Percentiles rank a stretch among this genome's conserved stretches.
These are phyloP conservation scores for Coenobita brevimanus DNA, from an alignment of 1,140 invertebrate species.

Conservation along the genomic window DNA sequence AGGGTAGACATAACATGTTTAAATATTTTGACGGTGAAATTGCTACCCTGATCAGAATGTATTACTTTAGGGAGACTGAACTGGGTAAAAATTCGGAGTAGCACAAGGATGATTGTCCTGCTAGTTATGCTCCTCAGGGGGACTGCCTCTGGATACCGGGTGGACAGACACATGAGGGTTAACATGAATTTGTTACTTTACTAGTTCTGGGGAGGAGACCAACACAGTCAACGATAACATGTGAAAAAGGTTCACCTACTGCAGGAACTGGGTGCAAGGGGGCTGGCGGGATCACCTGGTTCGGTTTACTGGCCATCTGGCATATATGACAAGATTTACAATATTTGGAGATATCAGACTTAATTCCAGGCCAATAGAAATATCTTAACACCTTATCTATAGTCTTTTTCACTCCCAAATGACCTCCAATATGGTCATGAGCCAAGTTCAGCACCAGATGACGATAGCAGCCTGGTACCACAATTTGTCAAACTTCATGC, in stretches of 20 bases:
- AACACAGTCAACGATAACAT: conserved; percentile 26
- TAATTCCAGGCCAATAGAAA: no score
- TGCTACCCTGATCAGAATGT: not conserved
- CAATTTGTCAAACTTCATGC: no score
- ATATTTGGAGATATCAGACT: no score
- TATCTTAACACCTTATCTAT: no score
- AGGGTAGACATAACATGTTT: conserved; percentile 13
- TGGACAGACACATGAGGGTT: not conserved
- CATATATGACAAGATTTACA: no score
- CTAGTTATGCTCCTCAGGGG: not conserved
- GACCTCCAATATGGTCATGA: no score
- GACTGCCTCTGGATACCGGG: not conserved
- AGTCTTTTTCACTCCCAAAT: no score
- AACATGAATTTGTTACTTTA: not conserved
- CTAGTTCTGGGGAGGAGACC: conserved; percentile 18
- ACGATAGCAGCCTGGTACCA: not conserved
- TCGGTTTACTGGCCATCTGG: no score
- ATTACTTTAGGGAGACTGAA: not conserved
- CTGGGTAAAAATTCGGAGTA: conserved; percentile 14
- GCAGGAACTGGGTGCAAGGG: conserved; percentile 2
- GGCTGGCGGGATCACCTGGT: conserved; percentile 17
- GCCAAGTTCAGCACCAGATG: not conserved
- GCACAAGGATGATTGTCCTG: not conserved
- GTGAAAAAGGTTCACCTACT: conserved; percentile 11
- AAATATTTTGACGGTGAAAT: conserved; percentile 19